Evolutionary conservation across 64 coral and sea anemone genomes (phyloP).

Genomic region (Orbicella faveolata): DNA sequence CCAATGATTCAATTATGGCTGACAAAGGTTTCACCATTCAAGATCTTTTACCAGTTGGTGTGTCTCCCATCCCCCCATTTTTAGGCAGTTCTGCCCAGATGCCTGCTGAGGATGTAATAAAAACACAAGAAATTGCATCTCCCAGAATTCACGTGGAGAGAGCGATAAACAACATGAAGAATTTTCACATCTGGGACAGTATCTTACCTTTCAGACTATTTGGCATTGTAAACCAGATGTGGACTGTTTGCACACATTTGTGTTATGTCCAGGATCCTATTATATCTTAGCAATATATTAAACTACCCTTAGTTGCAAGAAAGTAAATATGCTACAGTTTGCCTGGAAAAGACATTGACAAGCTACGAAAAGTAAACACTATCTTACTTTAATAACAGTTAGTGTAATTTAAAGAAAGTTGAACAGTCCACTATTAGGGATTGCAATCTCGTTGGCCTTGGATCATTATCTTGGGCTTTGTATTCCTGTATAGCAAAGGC

Average conservation of each 20-base stretch:
- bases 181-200: too few species aligned
- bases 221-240: too few species aligned
- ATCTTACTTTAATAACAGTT: too few species aligned
- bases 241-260: too few species aligned
- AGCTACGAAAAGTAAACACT: too few species aligned
- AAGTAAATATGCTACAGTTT: neutral
- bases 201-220: too few species aligned
- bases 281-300: neutral
- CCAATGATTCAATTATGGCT: too few species aligned
- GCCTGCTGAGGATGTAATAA: constrained; percentile 29
- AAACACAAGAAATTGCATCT: constrained; percentile 15
- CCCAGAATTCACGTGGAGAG: constrained; percentile 12
- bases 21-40: neutral
- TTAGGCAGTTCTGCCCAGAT: constrained; percentile 21
- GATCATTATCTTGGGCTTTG: neutral
- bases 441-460: neutral
- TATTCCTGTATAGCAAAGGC: neutral
- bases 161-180: too few species aligned
- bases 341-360: neutral
- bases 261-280: too few species aligned
- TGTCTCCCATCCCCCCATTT: constrained; percentile 17
- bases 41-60: constrained; percentile 25
- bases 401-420: too few species aligned
- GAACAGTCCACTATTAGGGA: neutral
- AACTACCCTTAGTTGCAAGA: constrained; percentile 13